Conservation (phyloP, 1,140 invertebrate genomes). For the Bombus waltoni region DNA sequence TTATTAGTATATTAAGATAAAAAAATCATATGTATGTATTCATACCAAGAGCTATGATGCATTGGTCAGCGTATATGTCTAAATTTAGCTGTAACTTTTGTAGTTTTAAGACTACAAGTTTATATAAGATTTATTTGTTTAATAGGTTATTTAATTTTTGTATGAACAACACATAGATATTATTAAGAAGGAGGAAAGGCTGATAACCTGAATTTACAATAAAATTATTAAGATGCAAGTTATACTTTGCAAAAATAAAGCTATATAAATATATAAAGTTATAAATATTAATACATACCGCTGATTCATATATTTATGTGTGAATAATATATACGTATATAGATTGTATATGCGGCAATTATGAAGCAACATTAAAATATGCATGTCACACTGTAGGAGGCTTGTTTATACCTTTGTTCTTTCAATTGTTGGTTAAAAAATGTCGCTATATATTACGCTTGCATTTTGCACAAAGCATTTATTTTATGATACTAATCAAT, state of each 20-base stretch:
- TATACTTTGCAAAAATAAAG: constrained; percentile 38
- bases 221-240: constrained; percentile 46
- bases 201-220: constrained; percentile 53
- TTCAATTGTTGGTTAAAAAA: constrained; percentile 24
- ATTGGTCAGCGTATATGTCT: constrained; percentile 83
- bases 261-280: constrained; percentile 47
- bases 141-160: constrained; percentile 50
- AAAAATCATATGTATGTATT: constrained; percentile 78
- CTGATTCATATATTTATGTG: constrained; percentile 48
- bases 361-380: constrained; percentile 30
- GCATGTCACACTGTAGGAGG: constrained; percentile 53
- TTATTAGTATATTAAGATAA: constrained; percentile 70
- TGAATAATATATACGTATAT: constrained; percentile 23
- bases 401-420: constrained; percentile 68
- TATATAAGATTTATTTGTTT: constrained; percentile 58
- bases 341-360: constrained; percentile 24
- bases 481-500: constrained; percentile 37
- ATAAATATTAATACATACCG: constrained; percentile 42
- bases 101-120: constrained; percentile 78
- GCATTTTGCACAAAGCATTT: constrained; percentile 55
- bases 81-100: constrained; percentile 81
- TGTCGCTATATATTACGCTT: constrained; percentile 34
- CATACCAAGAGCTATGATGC: constrained; percentile 77
- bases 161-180: constrained; percentile 36
- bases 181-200: constrained; percentile 47